Conservation (phyloP, 2,113 vertebrate genomes). For the Gracilinanus agilis region DNA sequence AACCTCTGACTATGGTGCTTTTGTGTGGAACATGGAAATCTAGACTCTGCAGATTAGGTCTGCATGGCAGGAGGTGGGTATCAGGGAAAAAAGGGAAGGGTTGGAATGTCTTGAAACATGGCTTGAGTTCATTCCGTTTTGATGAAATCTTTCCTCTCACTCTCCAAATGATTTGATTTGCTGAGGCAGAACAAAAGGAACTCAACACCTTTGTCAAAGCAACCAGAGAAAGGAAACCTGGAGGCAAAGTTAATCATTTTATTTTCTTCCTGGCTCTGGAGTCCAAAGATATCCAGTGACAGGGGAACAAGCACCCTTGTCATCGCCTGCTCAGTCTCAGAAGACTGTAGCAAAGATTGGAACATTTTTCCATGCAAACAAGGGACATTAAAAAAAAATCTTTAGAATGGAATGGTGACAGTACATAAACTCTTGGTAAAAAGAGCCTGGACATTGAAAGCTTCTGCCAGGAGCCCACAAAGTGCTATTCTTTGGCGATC, state of each 20-base stretch:
- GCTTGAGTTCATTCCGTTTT: background rate
- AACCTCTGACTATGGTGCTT: fast-evolving
- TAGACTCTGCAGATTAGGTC: background rate
- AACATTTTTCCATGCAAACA: constrained; percentile 69
- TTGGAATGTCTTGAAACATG: background rate
- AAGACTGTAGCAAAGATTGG: constrained; percentile 28
- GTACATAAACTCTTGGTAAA: constrained; percentile 24
- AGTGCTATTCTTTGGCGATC: background rate
- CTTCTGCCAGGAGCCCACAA: constrained; percentile 6
- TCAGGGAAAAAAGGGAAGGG: fast-evolving
- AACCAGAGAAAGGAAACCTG: constrained; percentile 62
- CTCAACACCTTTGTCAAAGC: constrained; percentile 48
- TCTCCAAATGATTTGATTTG: constrained; percentile 29
- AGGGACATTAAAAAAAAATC: constrained; percentile 53
- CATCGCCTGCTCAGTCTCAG: constrained; percentile 58
- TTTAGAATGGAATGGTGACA: constrained; percentile 60
- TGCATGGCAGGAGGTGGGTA: background rate
- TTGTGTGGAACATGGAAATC: background rate
- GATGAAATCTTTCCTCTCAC: constrained; percentile 4
- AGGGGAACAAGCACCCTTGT: constrained; percentile 54
- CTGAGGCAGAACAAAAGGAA: constrained; percentile 68
- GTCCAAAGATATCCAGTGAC: constrained; percentile 34
- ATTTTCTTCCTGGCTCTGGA: constrained; percentile 52
- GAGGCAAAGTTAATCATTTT: constrained; percentile 52
- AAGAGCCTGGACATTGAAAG: constrained; percentile 49